A percentile compares a stretch with the other conserved stretches of the same genome.
Conservation (phyloP, 2,113 vertebrate species). For the Platanista minor region DNA sequence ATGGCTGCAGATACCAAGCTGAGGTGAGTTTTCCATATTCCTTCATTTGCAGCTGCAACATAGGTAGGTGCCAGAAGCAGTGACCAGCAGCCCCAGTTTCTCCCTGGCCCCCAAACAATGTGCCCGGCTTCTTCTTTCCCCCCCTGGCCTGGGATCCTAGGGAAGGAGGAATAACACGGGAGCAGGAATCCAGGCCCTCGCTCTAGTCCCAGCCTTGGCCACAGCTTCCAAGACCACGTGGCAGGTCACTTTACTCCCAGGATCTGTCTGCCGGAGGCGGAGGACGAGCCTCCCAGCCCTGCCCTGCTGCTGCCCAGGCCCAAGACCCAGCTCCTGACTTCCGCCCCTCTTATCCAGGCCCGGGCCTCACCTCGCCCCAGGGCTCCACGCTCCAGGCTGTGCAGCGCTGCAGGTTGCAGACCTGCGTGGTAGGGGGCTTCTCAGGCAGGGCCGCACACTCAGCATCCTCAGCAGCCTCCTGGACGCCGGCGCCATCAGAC, state of each 20-base stretch:
- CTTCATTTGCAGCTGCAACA: background rate
- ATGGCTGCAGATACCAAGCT: fast-evolving
- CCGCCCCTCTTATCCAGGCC: fast-evolving
- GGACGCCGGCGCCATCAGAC: slow-evolving; percentile 79
- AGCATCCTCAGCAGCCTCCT: slow-evolving; percentile 81
- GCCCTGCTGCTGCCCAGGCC: background rate
- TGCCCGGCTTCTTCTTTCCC: background rate
- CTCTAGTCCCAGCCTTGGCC: background rate
- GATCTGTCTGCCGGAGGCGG: background rate
- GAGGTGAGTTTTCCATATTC: background rate
- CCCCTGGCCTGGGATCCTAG: background rate
- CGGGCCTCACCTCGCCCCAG: slow-evolving; percentile 87
- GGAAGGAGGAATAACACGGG: background rate
- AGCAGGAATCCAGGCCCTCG: background rate
- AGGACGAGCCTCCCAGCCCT: background rate
- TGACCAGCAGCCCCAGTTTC: background rate
- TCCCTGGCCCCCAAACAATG: background rate
- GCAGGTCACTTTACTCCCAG: background rate
- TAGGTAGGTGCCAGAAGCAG: fast-evolving
- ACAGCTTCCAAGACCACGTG: background rate
- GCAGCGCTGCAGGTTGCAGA: slow-evolving; percentile 89
- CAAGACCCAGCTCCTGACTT: background rate
- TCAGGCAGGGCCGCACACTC: slow-evolving; percentile 83
- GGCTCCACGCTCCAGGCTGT: slow-evolving; percentile 79
- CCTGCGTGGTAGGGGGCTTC: slow-evolving; percentile 85